Conservation (phyloP, 2,797 vertebrate genomes). For the Trachurus trachurus region DNA sequence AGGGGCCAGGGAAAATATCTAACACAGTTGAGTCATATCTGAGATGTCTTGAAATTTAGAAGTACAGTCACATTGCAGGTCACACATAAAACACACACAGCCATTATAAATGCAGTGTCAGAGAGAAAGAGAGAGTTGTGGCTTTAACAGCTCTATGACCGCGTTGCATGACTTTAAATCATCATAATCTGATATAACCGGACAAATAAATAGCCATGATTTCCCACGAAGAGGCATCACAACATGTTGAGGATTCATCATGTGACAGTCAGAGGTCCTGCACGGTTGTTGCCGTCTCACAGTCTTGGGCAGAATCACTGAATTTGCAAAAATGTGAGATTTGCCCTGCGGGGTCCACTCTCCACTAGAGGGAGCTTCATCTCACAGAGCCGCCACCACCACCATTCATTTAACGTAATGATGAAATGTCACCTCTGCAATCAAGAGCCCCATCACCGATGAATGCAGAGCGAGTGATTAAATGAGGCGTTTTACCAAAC, state of each 20-base stretch:
- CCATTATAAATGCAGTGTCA: conserved; percentile 17
- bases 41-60: conserved; percentile 7
- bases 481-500: conserved; percentile 64
- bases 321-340: background rate
- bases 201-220: background rate
- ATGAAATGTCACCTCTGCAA: conserved; percentile 51
- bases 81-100: conserved; percentile 16
- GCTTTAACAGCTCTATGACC: background rate
- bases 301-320: background rate
- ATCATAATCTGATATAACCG: conserved; percentile 2
- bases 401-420: conserved; percentile 39
- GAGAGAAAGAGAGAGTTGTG: background rate
- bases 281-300: background rate
- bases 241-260: background rate
- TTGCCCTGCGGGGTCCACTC: conserved; percentile 8
- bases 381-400: conserved; percentile 11
- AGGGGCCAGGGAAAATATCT: no score
- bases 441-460: conserved; percentile 33
- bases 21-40: no score
- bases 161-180: background rate
- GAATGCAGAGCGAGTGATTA: conserved; percentile 44
- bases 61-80: background rate
- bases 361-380: conserved; percentile 76
- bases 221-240: conserved; percentile 8
- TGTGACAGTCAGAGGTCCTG: background rate